Percentiles rank a stretch among this genome's conserved stretches.
Conservation (phyloP, 2,797 vertebrate species). For the Anguilla anguilla region DNA sequence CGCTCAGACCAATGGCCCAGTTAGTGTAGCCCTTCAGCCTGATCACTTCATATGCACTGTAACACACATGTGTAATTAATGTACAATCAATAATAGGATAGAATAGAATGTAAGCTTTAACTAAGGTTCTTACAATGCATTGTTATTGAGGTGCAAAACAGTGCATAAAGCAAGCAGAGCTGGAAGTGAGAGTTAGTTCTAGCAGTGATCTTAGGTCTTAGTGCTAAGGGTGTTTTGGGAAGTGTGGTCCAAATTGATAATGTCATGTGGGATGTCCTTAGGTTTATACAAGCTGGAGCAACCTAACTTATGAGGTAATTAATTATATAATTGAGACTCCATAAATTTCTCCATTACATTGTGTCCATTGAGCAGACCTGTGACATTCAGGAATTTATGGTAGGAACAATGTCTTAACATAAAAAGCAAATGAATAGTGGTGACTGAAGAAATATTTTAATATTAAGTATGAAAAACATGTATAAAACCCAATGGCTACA, state of each 20-base stretch:
- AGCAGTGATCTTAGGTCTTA: too few species aligned
- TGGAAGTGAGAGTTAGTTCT: too few species aligned
- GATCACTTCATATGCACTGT: slow-evolving; percentile 94
- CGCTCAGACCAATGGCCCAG: slow-evolving; percentile 96
- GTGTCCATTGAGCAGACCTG: background rate
- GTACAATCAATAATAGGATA: too few species aligned
- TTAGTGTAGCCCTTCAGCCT: slow-evolving; percentile 96
- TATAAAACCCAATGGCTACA: background rate
- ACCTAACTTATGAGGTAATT: background rate
- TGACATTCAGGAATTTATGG: too few species aligned
- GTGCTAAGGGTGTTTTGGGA: background rate
- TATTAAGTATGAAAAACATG: background rate
- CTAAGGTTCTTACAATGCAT: too few species aligned
- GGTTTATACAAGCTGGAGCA: background rate
- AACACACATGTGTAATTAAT: slow-evolving; percentile 23
- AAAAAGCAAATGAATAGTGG: background rate
- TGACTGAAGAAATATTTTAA: too few species aligned
- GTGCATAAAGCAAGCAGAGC: background rate
- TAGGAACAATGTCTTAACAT: background rate
- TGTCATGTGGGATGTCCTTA: background rate
- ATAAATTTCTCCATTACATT: background rate
- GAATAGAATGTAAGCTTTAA: too few species aligned
- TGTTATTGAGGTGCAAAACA: too few species aligned
- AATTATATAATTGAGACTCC: background rate
- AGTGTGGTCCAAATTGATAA: background rate